Conservation (phyloP, 2,888 invertebrate genomes). For the Emmelina monodactyla region DNA sequence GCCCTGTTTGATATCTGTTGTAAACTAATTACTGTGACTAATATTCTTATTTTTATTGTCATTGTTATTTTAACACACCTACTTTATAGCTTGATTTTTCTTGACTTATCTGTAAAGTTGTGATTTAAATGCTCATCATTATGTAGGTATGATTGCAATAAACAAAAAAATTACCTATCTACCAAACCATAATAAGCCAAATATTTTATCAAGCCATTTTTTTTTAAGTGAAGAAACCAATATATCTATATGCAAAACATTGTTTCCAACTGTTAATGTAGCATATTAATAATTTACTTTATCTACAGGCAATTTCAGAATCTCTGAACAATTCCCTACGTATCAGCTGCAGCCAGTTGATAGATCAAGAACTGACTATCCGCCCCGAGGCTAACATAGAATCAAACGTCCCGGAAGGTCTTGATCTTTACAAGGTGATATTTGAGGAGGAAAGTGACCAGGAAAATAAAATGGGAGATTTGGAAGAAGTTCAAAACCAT, state of each 20-base stretch:
- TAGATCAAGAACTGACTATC: conserved; percentile 49
- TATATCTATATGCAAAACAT: too few species aligned
- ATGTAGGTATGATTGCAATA: too few species aligned
- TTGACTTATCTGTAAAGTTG: too few species aligned
- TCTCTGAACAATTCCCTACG: conserved; percentile 42
- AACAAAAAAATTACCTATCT: too few species aligned
- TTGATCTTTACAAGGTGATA: conserved; percentile 51
- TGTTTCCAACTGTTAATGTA: neutral
- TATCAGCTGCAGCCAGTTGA: conserved; percentile 44
- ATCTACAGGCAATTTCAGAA: conserved; percentile 50
- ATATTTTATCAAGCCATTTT: too few species aligned
- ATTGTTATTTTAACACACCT: too few species aligned
- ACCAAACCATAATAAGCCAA: neutral
- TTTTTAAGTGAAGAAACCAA: too few species aligned
- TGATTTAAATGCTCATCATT: too few species aligned
- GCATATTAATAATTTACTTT: neutral
- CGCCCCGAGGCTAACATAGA: conserved; percentile 56
- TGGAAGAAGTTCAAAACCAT: conserved; percentile 32
- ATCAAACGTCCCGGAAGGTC: conserved; percentile 49
- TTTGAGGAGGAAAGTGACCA: conserved; percentile 52
- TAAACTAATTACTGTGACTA: too few species aligned
- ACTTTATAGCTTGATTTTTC: too few species aligned
- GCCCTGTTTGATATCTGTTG: too few species aligned
- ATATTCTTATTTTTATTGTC: too few species aligned
- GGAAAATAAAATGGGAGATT: conserved; percentile 40